Conservation (phyloP, 2,888 invertebrate genomes). For the Eutolmus rufibarbis region DNA sequence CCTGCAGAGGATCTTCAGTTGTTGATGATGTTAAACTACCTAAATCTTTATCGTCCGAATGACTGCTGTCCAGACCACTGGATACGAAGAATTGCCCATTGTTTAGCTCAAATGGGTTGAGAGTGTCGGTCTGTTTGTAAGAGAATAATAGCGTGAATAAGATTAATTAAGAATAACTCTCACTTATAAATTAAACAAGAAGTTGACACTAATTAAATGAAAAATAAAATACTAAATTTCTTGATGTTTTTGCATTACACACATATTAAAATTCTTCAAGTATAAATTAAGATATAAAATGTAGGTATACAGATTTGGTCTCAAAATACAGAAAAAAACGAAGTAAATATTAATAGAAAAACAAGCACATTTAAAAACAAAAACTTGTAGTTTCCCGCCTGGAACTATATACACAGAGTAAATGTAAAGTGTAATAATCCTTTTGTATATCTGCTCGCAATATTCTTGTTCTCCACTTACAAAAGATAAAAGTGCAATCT, state of each 20-base stretch:
- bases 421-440: no score
- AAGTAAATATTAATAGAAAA: no score
- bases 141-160: not conserved
- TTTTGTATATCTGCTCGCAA: no score
- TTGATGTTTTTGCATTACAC: no score
- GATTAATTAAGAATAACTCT: not conserved
- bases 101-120: constrained; percentile 83
- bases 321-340: no score
- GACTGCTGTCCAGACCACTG: constrained; percentile 54
- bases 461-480: no score
- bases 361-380: no score
- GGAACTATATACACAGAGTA: no score
- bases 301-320: no score
- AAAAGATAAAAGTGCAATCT: no score
- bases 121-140: constrained; percentile 77
- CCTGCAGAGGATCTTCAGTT: constrained; percentile 68
- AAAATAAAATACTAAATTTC: not conserved
- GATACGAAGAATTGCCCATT: constrained; percentile 71
- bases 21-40: constrained; percentile 67
- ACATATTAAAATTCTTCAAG: not conserved
- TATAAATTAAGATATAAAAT: no score
- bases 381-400: no score
- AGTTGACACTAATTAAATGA: not conserved
- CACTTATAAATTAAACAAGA: not conserved
- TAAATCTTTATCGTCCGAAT: constrained; percentile 59